Evolutionary conservation across 2,113 vertebrate species (phyloP).

Genomic region (Pampusana beccarii): DNA sequence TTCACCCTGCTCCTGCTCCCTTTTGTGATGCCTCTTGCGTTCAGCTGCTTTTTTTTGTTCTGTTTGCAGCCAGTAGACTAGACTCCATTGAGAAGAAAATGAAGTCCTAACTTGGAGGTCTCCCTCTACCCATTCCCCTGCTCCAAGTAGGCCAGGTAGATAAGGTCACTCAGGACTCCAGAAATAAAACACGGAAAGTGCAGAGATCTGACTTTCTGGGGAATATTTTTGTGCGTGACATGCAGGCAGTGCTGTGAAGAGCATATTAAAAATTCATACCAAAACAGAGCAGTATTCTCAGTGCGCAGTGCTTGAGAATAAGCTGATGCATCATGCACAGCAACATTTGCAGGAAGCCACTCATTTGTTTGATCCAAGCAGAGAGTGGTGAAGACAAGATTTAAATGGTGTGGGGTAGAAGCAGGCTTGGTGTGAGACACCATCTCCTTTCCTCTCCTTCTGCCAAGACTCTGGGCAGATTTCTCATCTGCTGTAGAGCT

Average conservation of each 20-base stretch:
- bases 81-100: not conserved
- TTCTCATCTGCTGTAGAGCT: not conserved
- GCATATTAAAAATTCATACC: conserved; percentile 46
- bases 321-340: not conserved
- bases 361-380: not conserved
- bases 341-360: conserved; percentile 1
- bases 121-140: not conserved
- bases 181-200: not conserved
- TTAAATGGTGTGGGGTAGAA: not conserved
- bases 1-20: not conserved
- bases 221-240: conserved; percentile 14
- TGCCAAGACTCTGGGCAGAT: not conserved
- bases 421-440: not conserved
- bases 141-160: not conserved
- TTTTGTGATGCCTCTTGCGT: not conserved
- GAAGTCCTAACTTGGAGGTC: not conserved
- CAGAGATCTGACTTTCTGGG: not conserved
- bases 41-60: not conserved
- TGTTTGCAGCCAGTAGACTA: not conserved
- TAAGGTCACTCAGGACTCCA: not conserved
- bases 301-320: not conserved
- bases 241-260: not conserved
- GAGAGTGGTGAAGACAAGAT: not conserved
- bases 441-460: not conserved
- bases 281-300: conserved; percentile 1